phyloP scores from a whole-genome alignment of 2,888 invertebrate species.

The Lepidochitona cinerea region DNA sequence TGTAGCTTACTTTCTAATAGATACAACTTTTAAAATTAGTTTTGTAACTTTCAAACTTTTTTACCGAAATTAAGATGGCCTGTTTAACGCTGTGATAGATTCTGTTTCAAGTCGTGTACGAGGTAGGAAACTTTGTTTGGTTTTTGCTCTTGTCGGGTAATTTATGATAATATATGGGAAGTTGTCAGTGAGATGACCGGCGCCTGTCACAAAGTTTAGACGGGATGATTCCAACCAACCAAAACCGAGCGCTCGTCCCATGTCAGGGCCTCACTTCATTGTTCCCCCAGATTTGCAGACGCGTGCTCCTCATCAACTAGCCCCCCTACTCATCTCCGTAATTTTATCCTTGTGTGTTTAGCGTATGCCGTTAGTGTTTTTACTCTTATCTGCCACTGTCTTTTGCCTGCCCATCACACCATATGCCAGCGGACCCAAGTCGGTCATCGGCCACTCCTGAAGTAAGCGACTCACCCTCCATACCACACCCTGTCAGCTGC shows the following conservation, averaged over 20 bases:
- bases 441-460: too few relatives aligned
- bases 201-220: not conserved
- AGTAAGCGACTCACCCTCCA: too few relatives aligned
- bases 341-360: not conserved
- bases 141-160: too few relatives aligned
- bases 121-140: too few relatives aligned
- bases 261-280: not conserved
- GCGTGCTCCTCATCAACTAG: not conserved
- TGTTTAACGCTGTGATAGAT: not conserved
- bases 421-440: too few relatives aligned
- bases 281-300: conserved; percentile 2
- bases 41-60: too few relatives aligned
- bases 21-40: too few relatives aligned
- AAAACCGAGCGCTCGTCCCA: not conserved
- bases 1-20: too few relatives aligned
- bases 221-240: not conserved
- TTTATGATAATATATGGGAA: not conserved
- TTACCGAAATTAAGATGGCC: not conserved
- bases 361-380: not conserved
- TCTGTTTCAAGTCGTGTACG: too few relatives aligned
- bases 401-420: too few relatives aligned
- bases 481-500: not conserved
- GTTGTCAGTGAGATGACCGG: not conserved
- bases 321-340: not conserved
- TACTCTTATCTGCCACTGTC: not conserved